Percentiles rank a stretch among this genome's conserved stretches.
Evolutionary conservation across 1,140 invertebrate genomes (phyloP).

Genomic region (Calliphora vicina): DNA sequence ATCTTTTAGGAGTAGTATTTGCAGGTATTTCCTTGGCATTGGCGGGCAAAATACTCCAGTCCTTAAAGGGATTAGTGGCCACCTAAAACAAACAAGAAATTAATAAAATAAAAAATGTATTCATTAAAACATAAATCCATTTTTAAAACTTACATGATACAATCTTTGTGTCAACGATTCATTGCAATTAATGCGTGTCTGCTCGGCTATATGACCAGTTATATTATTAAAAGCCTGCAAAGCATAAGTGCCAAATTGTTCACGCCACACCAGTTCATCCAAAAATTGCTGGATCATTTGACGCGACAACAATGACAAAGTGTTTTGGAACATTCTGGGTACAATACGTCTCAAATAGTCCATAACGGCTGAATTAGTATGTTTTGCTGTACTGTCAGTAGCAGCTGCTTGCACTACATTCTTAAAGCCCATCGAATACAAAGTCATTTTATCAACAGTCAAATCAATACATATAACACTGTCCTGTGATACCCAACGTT

Average conservation of each 20-base stretch:
- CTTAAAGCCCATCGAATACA: constrained; percentile 79
- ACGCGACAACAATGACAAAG: constrained; percentile 79
- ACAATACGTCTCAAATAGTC: constrained; percentile 85
- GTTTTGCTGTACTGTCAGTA: constrained; percentile 68
- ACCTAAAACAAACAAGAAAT: constrained; percentile 66
- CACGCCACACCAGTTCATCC: constrained; percentile 84
- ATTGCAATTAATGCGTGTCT: constrained; percentile 72
- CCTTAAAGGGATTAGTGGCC: constrained; percentile 79
- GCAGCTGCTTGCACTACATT: constrained; percentile 75
- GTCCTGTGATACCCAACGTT: constrained; percentile 78
- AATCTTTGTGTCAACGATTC: constrained; percentile 63
- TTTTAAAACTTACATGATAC: constrained; percentile 57
- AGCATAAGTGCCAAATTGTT: constrained; percentile 76
- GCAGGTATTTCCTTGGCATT: constrained; percentile 56
- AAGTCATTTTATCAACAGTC: constrained; percentile 80
- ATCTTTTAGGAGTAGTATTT: constrained; percentile 57
- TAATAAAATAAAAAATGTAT: neutral
- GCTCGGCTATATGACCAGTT: constrained; percentile 78
- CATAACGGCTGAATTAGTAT: constrained; percentile 82
- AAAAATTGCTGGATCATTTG: constrained; percentile 89
- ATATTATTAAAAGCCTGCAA: constrained; percentile 84
- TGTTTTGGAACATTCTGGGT: constrained; percentile 90
- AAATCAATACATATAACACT: constrained; percentile 82
- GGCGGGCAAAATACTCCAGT: constrained; percentile 73
- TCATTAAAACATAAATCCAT: neutral